These are phyloP conservation scores for Stenchaetothrips biformis DNA, from an alignment of 2,888 invertebrate genomes.

Conservation along the genomic window DNA sequence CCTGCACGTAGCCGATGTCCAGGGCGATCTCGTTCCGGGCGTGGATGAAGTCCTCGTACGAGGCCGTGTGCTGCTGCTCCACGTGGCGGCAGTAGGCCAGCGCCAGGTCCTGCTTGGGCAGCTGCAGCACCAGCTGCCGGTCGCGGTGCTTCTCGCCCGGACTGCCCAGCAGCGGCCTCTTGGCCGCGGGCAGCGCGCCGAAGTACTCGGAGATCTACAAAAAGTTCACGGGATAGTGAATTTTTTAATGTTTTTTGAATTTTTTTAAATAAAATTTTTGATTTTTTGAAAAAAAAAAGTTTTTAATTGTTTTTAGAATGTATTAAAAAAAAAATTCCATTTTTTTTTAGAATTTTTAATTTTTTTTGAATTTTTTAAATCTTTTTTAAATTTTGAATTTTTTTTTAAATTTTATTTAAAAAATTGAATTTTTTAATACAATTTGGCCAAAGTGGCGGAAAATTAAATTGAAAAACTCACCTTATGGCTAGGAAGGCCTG, in stretches of 20 bases:
- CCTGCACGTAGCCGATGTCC: slow-evolving; percentile 72
- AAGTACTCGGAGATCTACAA: slow-evolving; percentile 88
- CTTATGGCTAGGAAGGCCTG: slow-evolving; percentile 46
- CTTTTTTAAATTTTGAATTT: no score
- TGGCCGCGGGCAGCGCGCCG: slow-evolving; percentile 76
- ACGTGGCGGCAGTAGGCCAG: slow-evolving; percentile 83
- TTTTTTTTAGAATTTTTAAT: no score
- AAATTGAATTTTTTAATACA: no score
- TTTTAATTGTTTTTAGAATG: neutral
- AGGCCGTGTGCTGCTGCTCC: slow-evolving; percentile 67
- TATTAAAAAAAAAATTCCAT: neutral
- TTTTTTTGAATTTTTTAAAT: no score
- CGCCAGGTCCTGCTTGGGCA: slow-evolving; percentile 92
- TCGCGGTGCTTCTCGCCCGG: slow-evolving; percentile 75
- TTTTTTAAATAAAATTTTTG: neutral
- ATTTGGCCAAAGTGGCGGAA: neutral
- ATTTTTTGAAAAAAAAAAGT: slow-evolving; percentile 9
- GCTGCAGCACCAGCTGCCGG: slow-evolving; percentile 76
- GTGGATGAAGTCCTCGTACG: slow-evolving; percentile 90
- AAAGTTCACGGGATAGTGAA: slow-evolving; percentile 30
- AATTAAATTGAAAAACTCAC: slow-evolving; percentile 32
- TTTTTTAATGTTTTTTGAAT: neutral
- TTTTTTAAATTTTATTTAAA: no score
- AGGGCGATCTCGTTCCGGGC: slow-evolving; percentile 92
- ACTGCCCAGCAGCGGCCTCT: slow-evolving; percentile 67